Evolutionary conservation across 2,888 invertebrate genomes (phyloP), one percentile per base, ranked within the genome.

Genomic region (Mesoligia furuncula): DNA sequence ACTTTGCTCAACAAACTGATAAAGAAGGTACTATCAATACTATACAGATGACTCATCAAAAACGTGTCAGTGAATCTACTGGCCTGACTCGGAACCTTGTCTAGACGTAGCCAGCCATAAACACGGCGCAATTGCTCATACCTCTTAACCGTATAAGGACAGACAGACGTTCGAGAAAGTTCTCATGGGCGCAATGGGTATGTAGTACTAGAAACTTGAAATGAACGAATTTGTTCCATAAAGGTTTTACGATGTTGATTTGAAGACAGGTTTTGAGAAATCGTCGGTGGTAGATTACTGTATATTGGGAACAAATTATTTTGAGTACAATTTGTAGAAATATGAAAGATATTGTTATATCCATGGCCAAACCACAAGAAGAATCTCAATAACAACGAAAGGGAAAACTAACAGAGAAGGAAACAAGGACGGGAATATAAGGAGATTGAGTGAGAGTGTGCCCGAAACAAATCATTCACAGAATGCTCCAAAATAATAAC

Each of bases 131-230:
- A n/a, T 69, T 65, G 24, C 59, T 72, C 36, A 59, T 68, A 73
- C 62, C 42, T 69, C 20, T 51, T 59, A 57, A 84, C 84, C 62
- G 68, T 81, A 68, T 68, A 73, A 45, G 74, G 67, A 57, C 57
- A 2, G 11, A 39, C 57, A 42, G 48, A 59, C n/a, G 20, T 73
- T 73, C 57, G 84, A 84, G 84, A 81, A 80, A 84, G 73, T 81
- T 81, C 51, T 54, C 54, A 27, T 73, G 20, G 36, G 54, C 67
- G 64, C 48, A 51, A 36, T 66, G 17, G n/a, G n/a, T 57, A 24
- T 15, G 15, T 42, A 24, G 51, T 42, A 76, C n/a, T 59, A 24
- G 77, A 79, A 79, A 77, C 82, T 82, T 59, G 36, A 66, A 76
- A 66, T 54, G 15, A 59, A 79, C 64, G 24, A 75, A 74, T 78